Base-by-base conservation (phyloP, 92 coral and sea anemone species). In the Zoanthus sociatus region DNA sequence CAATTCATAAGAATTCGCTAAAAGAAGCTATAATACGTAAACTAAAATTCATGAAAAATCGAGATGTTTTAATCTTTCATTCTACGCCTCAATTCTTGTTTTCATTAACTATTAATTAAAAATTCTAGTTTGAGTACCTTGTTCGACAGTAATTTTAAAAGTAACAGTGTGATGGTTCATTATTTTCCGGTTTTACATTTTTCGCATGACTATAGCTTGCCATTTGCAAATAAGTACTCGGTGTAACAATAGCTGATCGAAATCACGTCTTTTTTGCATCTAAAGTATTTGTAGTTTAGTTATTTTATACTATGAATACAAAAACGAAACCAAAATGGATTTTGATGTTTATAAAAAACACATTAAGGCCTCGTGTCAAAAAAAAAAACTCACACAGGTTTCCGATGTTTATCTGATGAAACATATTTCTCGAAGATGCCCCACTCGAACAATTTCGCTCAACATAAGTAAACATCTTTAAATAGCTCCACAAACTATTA, bases 371-470 rank as follows among this genome's bases (percentile, higher is more conserved):
- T 55, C 53, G 14, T 31, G 46, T 73, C 26, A 53, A 30, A 77
- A 3, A 37, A 26, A 26, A 4, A 77, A 47, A 21, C 42, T 50
- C 55, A 7, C 55, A 50, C 60, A 20, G 60, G 30, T 26, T 77
- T 55, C 82, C 42, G 54, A 77, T 76, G 82, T 55, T 77, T 77
- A 55, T 77, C 68, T 77, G 82, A 77, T 54, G 48, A 77, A 77
- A 77, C 82, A 30, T 53, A 16, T 55, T 77, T 54, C 1, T 51
- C 20, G 53, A 51, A 18, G 37, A 8, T 56, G 17, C 48, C 31
- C 42, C 18, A 20, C 30, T 26, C 5, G 45, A 11, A 55, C 16
- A 44, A 76, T 30, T 77, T 77, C 68, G 30, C 67, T 77, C 68
- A 30, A 26, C 47, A 42, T 26, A 77, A 0, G 26, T 51, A 76